A percentile compares a stretch with the other conserved stretches of the same genome.
Conservation (phyloP, 1,140 invertebrate species). For the fruit fly (Drosophila melanogaster) region DNA sequence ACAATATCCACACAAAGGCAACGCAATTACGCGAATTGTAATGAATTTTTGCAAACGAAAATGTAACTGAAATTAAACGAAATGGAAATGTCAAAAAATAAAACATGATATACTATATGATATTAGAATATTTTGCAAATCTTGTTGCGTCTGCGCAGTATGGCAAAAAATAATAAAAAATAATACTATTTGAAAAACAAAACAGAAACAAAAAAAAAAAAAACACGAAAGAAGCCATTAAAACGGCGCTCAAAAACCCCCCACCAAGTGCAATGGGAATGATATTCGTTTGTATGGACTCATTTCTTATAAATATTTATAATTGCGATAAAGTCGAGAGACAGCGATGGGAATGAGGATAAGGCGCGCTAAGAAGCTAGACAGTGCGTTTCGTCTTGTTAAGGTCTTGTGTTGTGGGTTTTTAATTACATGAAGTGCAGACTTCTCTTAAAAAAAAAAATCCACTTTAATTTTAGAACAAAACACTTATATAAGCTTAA, state of each 20-base stretch:
- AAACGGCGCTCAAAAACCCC: background rate
- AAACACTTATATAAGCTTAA: too few relatives aligned
- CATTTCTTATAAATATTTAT: constrained; percentile 66
- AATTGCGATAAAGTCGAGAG: constrained; percentile 50
- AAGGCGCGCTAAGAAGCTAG: background rate
- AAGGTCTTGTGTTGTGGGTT: too few relatives aligned
- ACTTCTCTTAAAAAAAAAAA: too few relatives aligned
- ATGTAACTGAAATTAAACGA: constrained; percentile 28
- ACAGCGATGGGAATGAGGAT: constrained; percentile 26
- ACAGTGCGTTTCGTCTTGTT: constrained; percentile 29
- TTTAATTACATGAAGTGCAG: too few relatives aligned
- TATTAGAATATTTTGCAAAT: constrained; percentile 8
- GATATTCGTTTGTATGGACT: background rate
- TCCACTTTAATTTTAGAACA: background rate
- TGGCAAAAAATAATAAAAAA: background rate
- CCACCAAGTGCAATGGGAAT: constrained; percentile 4
- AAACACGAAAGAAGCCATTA: constrained; percentile 3
- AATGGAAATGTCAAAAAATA: constrained; percentile 16
- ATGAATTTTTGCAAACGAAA: constrained; percentile 55
- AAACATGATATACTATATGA: too few relatives aligned
- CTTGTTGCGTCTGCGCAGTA: constrained; percentile 49
- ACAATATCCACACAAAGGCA: constrained; percentile 13
- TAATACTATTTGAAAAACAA: constrained; percentile 4
- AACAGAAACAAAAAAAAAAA: too few relatives aligned
- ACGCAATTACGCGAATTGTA: constrained; percentile 72